Evolutionary conservation across 2,797 vertebrate genomes (phyloP).

Genomic region (Epinephelus coioides): DNA sequence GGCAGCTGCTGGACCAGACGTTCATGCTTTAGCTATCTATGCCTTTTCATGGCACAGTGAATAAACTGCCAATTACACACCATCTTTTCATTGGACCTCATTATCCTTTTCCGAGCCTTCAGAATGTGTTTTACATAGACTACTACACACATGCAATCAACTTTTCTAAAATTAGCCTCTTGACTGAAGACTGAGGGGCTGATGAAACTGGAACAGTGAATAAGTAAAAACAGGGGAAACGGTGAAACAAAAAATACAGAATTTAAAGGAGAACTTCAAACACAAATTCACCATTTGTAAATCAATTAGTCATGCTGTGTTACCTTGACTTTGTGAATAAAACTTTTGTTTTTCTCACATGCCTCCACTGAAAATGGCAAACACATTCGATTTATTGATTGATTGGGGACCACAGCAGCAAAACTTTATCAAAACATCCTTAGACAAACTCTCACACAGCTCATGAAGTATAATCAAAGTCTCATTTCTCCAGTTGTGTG

Average conservation of each 20-base stretch:
- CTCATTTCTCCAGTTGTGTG: too few species aligned
- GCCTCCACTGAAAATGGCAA: too few species aligned
- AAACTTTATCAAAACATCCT: too few species aligned
- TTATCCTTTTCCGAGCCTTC: conserved; percentile 53
- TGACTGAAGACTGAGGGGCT: conserved; percentile 35
- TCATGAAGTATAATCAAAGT: too few species aligned
- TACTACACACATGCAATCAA: conserved; percentile 65
- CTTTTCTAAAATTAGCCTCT: conserved; percentile 64
- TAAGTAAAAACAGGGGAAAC: conserved; percentile 13
- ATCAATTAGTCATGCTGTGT: too few species aligned
- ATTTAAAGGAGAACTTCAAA: not conserved
- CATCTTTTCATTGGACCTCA: conserved; percentile 56
- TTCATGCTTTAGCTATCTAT: conserved; percentile 28
- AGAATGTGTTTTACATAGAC: conserved; percentile 59
- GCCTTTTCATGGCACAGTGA: conserved; percentile 51
- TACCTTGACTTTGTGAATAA: too few species aligned
- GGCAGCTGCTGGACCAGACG: conserved; percentile 30
- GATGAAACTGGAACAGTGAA: conserved; percentile 38
- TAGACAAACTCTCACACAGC: too few species aligned
- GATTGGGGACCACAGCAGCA: too few species aligned
- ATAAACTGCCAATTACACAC: conserved; percentile 66
- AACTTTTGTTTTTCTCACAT: too few species aligned
- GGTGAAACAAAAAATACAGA: conserved; percentile 24
- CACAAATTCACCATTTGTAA: too few species aligned
- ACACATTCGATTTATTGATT: too few species aligned